Percentiles rank a stretch among this genome's conserved stretches.
phyloP scores from a whole-genome alignment of 2,113 vertebrate genomes.

The Sander lucioperca region DNA sequence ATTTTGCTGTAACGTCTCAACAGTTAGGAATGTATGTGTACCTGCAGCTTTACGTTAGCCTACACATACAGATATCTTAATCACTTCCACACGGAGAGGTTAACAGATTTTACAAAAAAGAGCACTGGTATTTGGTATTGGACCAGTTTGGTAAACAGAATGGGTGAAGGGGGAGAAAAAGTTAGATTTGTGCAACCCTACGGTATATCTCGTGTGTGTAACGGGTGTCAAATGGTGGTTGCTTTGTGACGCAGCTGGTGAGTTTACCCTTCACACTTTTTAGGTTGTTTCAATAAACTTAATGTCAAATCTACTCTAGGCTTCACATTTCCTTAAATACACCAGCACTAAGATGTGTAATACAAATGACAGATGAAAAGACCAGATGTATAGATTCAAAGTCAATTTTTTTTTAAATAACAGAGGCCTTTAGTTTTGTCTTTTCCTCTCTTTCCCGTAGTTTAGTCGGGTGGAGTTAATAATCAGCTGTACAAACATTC shows the following conservation, averaged over 20 bases:
- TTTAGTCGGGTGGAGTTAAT: slow-evolving; percentile 52
- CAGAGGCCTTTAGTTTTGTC: slow-evolving; percentile 24
- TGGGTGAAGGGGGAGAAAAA: not conserved
- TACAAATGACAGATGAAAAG: slow-evolving; percentile 16
- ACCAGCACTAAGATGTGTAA: slow-evolving; percentile 6
- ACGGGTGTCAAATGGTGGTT: not conserved
- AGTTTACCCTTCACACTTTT: not conserved
- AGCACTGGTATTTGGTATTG: not conserved
- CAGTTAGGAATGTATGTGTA: not conserved
- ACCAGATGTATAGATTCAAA: slow-evolving; percentile 7
- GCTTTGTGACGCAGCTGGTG: not conserved
- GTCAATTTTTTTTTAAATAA: not conserved
- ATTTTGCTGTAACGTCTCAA: not conserved
- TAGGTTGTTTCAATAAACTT: slow-evolving; percentile 1
- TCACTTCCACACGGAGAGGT: not conserved
- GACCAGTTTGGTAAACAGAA: not conserved
- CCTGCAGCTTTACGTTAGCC: not conserved
- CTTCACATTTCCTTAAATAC: not conserved
- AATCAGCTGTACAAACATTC: slow-evolving; percentile 84
- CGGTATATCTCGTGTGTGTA: not conserved
- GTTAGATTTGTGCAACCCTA: not conserved
- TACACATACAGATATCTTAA: not conserved
- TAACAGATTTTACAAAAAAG: not conserved
- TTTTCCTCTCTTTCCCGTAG: slow-evolving; percentile 32
- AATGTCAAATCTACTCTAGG: not conserved